phyloP scores from a whole-genome alignment of 2,888 invertebrate species.

The Agrypnus murinus region DNA sequence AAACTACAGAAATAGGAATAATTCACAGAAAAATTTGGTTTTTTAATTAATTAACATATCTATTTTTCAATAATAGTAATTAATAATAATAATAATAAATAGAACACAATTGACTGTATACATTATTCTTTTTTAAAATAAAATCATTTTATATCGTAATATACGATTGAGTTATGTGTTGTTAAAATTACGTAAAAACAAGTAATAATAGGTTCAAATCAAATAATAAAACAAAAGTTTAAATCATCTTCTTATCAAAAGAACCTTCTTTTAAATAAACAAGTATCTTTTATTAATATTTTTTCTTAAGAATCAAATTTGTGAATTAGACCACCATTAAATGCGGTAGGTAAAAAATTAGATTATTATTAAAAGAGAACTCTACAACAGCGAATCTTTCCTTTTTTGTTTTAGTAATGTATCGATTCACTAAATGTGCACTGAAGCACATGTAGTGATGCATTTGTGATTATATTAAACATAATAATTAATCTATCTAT shows the following conservation, averaged over 20 bases:
- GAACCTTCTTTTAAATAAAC: background rate
- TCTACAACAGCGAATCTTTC: constrained; percentile 32
- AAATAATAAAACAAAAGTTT: too few relatives aligned
- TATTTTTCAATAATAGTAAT: constrained; percentile 56
- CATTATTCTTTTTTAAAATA: too few relatives aligned
- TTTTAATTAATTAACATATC: constrained; percentile 53
- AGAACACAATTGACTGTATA: constrained; percentile 57
- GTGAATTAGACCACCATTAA: constrained; percentile 18
- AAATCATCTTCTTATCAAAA: too few relatives aligned
- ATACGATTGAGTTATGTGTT: constrained; percentile 1
- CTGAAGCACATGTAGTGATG: constrained; percentile 32
- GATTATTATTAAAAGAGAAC: constrained; percentile 29
- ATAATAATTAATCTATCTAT: constrained; percentile 29
- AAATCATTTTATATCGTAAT: constrained; percentile 5
- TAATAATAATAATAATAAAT: too few relatives aligned
- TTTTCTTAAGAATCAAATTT: constrained; percentile 8
- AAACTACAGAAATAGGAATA: constrained; percentile 33
- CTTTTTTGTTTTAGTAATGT: constrained; percentile 25
- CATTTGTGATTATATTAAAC: constrained; percentile 38
- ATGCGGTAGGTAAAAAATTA: constrained; percentile 40
- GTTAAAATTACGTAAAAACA: constrained; percentile 37
- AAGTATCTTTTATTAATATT: constrained; percentile 4
- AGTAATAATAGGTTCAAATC: too few relatives aligned
- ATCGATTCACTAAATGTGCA: constrained; percentile 24
- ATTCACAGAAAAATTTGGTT: constrained; percentile 35